Base-by-base conservation (phyloP, 2,113 vertebrate genomes). In the Excalfactoria chinensis region DNA sequence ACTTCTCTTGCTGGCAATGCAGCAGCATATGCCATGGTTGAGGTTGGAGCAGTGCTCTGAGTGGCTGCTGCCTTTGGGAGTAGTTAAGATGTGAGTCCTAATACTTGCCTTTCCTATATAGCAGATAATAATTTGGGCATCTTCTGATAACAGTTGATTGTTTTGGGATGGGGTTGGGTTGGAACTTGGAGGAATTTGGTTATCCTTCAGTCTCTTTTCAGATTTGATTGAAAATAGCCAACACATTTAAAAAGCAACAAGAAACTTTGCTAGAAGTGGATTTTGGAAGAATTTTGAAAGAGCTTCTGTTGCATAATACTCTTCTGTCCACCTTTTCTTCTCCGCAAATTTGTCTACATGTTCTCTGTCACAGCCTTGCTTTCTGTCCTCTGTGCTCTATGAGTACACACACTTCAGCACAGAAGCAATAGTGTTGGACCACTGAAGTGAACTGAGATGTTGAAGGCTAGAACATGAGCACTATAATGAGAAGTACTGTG, bases 41-140 rank as follows among this genome's bases (percentile, higher is more conserved):
- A 32, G 48, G 41, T 87, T 95, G 95, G 93, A 95, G 95, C 89
- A 80, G 49, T 95, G 76, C 84, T 66, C 90, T 95, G 93, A 94
- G 46, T 92, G 91, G 58, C 93, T 92, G 69, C 89, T 88, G 68
- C 91, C 80, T 95, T 93, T 93, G 90, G 91, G 76, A 96, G 69
- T 79, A 86, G 68, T 96, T 95, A 73, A 90, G 91, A 92, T 93
- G 93, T 96, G 93, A 96, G 95, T 96, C 46, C 83, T 88, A 85
- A 90, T 93, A 76, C 75, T 43, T 95, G 75, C 64, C 49, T 92
- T 95, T 93, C 76, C 63, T 95, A 83, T 16, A 21, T 77, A 73
- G 74, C 68, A 41, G 53, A 69, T 88, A 25, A 0, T 20, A 13
- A 84, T 79, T 93, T 76, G 64, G 40, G 23, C 80, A n/a, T 69